Evolutionary conservation across 2,113 vertebrate species (phyloP).

Genomic region (Nothocercus julius): DNA sequence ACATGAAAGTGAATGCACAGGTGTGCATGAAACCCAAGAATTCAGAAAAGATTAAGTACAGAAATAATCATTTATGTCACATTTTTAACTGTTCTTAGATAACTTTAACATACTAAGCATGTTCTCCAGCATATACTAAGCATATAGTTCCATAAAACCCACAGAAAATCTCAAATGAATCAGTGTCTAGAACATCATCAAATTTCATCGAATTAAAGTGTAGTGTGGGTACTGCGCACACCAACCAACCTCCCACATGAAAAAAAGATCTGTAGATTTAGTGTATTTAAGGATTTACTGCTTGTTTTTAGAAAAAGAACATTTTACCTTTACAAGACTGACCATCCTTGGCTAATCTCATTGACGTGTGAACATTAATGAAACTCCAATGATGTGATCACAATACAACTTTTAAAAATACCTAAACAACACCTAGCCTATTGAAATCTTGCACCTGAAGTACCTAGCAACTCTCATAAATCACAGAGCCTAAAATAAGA

Average conservation of each 20-base stretch:
- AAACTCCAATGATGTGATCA: not conserved
- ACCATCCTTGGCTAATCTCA: not conserved
- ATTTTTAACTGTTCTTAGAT: not conserved
- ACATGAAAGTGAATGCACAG: not conserved
- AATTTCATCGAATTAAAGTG: not conserved
- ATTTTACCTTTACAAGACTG: not conserved
- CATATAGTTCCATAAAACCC: not conserved
- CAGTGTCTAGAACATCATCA: not conserved
- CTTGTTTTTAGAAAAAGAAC: not conserved
- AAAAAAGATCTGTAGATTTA: not conserved
- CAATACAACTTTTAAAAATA: not conserved
- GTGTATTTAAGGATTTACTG: not conserved
- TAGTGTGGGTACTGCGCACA: not conserved
- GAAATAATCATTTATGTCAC: not conserved
- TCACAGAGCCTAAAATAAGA: rapidly evolving
- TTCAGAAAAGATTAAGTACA: not conserved
- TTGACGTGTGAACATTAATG: too few species aligned
- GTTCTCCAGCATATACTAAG: not conserved
- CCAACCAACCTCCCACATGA: not conserved
- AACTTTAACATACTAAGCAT: not conserved
- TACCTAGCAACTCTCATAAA: not conserved
- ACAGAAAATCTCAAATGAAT: conserved; percentile 9
- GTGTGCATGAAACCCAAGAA: not conserved
- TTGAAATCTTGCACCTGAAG: not conserved
- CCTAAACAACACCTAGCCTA: not conserved